Base-by-base conservation (phyloP, 30 jellyfish, hydroid and myxozoan genomes). In the Cassiopea andromeda region DNA sequence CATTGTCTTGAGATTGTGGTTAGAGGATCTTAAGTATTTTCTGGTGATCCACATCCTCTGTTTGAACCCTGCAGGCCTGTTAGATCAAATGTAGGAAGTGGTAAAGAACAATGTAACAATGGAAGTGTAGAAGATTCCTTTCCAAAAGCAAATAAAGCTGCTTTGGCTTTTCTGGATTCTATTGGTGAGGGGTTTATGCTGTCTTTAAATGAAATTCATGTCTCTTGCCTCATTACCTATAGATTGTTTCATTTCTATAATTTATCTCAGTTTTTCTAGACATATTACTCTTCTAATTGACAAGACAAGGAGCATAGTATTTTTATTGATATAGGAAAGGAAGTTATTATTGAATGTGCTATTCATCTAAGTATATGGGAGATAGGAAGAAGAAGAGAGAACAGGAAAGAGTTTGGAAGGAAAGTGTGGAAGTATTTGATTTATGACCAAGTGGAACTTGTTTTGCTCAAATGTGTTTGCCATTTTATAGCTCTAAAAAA, bases 111-210 rank as follows among this genome's bases (percentile, higher is more conserved):
- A 16, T 59, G 48, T 50, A 77, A 2, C 73, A 77, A 77, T 19
- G 86, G 70, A 19, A 70, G 49, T 16, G 27, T 27, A 46, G 91
- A 83, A 19, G 83, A 71, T n/a, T 68, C 69, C 59, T 47, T 80
- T 60, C 91, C 91, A 13, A 83, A 47, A 27, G 93, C 93, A 74
- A 85, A 85, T 68, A 85, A 85, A 68, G 82, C 93, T 9, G 93
- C 93, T 1, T 17, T 60, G 45, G 80, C 57, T 64, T 85, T 72
- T 49, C 16, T 85, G 44, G 93, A 85, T 59, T 73, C 93, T 44
- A 85, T 85, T 85, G 93, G 93, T 85, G 61, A 48, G 81, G 46
- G 13, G n/a, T 70, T 70, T 9, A 70, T 54, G 64, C 7, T 54
- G 12, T 54, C 64, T 54, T 10, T 54, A 10, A 54, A 54, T 54